phyloP scores from a whole-genome alignment of 1,140 invertebrate species.

The Drosophila nikananu region DNA sequence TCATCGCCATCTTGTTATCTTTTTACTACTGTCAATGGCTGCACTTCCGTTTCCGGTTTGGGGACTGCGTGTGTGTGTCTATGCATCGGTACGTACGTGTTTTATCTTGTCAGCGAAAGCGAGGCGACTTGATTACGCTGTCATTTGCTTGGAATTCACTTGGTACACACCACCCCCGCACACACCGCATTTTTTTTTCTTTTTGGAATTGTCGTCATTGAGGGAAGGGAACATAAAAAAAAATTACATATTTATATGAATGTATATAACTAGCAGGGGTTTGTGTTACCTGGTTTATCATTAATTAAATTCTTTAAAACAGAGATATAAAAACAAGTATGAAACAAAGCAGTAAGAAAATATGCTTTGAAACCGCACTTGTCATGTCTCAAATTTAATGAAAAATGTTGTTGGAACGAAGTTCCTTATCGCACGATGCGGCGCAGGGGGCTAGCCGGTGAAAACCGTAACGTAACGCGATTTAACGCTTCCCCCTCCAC shows the following conservation, averaged over 20 bases:
- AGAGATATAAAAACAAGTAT: too few species aligned
- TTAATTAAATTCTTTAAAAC: too few species aligned
- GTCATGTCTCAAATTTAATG: too few species aligned
- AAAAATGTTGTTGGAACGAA: too few species aligned
- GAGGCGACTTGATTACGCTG: conserved; percentile 65
- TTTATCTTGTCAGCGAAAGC: conserved; percentile 60
- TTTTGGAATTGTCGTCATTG: too few species aligned
- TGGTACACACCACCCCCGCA: neutral
- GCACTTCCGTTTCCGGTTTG: conserved; percentile 70
- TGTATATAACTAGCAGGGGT: neutral
- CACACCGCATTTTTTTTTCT: conserved; percentile 1
- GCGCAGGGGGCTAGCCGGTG: too few species aligned
- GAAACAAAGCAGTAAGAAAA: too few species aligned
- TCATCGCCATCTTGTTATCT: conserved; percentile 38
- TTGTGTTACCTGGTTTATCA: too few species aligned
- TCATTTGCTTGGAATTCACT: conserved; percentile 38
- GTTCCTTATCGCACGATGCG: too few species aligned
- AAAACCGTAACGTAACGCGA: too few species aligned
- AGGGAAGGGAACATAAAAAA: neutral
- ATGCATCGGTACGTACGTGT: conserved; percentile 11
- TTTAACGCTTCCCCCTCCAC: too few species aligned
- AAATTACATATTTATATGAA: neutral
- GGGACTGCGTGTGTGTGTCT: conserved; percentile 1
- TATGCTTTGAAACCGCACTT: too few species aligned
- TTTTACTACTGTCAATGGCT: conserved; percentile 67